These are phyloP conservation scores for Tyrophagus putrescentiae DNA, from an alignment of 1,140 invertebrate genomes.

Conservation along the genomic window DNA sequence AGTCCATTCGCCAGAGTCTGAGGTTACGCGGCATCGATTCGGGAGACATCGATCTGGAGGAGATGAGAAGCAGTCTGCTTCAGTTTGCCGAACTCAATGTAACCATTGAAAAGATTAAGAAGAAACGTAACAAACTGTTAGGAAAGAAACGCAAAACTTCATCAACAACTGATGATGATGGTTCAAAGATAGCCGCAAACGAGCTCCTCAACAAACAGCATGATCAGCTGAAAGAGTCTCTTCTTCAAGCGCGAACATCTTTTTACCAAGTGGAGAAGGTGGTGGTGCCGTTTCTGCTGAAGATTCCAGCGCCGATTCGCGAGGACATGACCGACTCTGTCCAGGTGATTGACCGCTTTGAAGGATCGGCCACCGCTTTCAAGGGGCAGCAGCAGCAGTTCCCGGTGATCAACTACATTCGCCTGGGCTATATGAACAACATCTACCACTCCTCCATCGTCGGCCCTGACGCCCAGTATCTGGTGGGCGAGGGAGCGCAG, in stretches of 20 bases:
- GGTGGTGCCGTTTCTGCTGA: conserved; percentile 13
- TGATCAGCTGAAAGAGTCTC: background rate
- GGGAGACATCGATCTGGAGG: background rate
- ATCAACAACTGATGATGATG: too few species aligned
- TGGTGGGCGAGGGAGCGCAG: background rate
- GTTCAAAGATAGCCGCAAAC: background rate
- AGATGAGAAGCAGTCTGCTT: background rate
- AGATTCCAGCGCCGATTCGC: conserved; percentile 5
- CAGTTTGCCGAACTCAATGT: background rate
- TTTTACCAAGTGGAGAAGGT: conserved; percentile 15
- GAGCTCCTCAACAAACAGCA: background rate
- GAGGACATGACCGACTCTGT: background rate
- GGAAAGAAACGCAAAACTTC: background rate
- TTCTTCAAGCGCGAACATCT: background rate
- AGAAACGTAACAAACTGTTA: conserved; percentile 9
- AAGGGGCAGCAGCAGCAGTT: background rate
- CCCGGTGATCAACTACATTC: background rate
- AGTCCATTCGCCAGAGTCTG: background rate
- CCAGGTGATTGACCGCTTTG: background rate
- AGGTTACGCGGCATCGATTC: background rate
- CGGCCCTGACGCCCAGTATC: conserved; percentile 15
- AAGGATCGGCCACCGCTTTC: background rate
- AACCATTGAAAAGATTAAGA: background rate
- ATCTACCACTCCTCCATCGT: conserved; percentile 10
- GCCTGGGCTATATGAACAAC: conserved; percentile 19